Percentiles rank a stretch among this genome's conserved stretches.
Conservation (phyloP, 2,797 vertebrate species). For the Sparidentex hasta region DNA sequence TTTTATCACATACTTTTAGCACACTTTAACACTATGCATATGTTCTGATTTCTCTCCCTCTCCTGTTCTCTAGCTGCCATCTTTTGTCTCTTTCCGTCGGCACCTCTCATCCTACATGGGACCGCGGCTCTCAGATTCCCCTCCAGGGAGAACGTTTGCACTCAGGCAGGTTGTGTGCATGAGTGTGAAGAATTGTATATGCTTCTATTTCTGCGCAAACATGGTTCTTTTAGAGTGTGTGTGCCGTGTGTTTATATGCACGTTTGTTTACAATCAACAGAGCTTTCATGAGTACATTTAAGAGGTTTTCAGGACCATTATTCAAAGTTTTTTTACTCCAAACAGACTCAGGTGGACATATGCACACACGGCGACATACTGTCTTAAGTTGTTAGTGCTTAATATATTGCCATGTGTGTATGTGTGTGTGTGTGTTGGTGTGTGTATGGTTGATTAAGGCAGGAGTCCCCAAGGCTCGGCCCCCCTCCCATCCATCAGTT, state of each 20-base stretch:
- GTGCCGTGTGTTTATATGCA: neutral
- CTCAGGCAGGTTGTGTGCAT: neutral
- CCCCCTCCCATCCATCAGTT: conserved; percentile 93
- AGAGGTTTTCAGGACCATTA: neutral
- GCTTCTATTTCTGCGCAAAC: neutral
- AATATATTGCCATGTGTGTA: conserved; percentile 75
- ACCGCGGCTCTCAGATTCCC: neutral
- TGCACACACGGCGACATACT: neutral
- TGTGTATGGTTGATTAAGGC: conserved; percentile 91
- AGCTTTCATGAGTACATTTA: neutral
- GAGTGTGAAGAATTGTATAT: neutral
- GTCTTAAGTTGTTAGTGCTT: conserved; percentile 85
- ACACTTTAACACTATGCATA: neutral
- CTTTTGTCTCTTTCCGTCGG: conserved; percentile 73
- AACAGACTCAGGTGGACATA: conserved; percentile 10
- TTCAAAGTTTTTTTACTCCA: neutral
- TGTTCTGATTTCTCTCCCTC: conserved; percentile 29
- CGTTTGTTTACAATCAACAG: neutral
- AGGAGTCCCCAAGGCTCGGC: conserved; percentile 88
- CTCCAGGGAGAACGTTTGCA: neutral
- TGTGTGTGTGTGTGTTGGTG: conserved; percentile 73
- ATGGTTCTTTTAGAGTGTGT: neutral
- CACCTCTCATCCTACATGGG: conserved; percentile 2
- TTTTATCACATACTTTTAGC: neutral
- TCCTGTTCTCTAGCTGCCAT: conserved; percentile 80